Percentiles rank a stretch among this genome's conserved stretches.
Conservation (phyloP, 1,140 invertebrate species). For the Augochlora pura region DNA sequence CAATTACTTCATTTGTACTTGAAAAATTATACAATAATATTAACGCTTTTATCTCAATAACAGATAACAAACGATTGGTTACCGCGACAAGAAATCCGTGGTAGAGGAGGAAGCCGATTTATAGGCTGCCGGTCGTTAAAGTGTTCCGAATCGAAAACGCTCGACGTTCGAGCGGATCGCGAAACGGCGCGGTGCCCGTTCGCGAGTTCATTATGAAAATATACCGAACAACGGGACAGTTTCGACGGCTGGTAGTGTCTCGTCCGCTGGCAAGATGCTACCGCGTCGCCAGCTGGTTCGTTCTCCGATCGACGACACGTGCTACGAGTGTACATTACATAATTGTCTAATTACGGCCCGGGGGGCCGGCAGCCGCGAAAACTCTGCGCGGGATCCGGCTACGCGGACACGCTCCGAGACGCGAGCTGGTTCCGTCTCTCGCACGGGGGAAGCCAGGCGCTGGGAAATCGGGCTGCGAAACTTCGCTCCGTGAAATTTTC, state of each 20-base stretch:
- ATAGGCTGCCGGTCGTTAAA: too few relatives aligned
- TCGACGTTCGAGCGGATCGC: background rate
- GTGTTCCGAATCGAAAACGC: background rate
- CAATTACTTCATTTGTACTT: too few relatives aligned
- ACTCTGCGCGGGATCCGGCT: background rate
- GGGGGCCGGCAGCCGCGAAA: background rate
- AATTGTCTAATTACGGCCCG: constrained; percentile 9
- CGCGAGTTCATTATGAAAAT: constrained; percentile 26
- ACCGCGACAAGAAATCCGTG: too few relatives aligned
- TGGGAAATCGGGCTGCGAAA: too few relatives aligned
- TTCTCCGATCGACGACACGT: constrained; percentile 10
- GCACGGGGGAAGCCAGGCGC: too few relatives aligned
- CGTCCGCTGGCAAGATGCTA: background rate
- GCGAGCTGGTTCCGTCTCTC: background rate
- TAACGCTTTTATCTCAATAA: too few relatives aligned
- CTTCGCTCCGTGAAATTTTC: too few relatives aligned
- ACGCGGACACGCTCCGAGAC: background rate
- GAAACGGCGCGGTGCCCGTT: background rate
- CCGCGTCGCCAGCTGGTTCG: background rate
- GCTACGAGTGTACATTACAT: constrained; percentile 8
- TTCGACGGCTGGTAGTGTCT: background rate
- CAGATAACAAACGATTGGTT: too few relatives aligned
- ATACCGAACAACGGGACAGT: constrained; percentile 1
- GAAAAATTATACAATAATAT: too few relatives aligned
- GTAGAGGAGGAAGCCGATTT: too few relatives aligned